A percentile compares a stretch with the other conserved stretches of the same genome.
Conservation (phyloP, 2,888 invertebrate genomes). For the Chrysina gloriosa region DNA sequence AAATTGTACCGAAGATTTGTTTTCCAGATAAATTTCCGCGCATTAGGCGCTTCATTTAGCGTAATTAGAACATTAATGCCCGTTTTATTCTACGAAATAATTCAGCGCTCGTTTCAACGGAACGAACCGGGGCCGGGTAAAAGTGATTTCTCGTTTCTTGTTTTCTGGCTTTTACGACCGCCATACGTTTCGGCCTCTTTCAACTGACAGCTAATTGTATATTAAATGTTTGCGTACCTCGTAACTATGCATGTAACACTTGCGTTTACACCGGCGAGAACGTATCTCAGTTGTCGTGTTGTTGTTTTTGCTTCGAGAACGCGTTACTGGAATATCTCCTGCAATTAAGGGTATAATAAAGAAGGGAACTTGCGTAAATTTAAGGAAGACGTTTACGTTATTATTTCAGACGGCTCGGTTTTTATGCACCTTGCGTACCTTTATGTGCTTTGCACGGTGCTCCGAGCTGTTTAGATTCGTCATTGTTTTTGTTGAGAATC, state of each 20-base stretch:
- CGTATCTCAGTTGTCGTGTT: not conserved
- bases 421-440: no score
- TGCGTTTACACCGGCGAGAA: not conserved
- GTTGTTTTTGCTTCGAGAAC: not conserved
- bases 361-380: conserved; percentile 1
- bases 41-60: conserved; percentile 31
- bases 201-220: conserved; percentile 24
- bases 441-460: no score
- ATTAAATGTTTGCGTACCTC: conserved; percentile 15
- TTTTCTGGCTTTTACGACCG: conserved; percentile 13
- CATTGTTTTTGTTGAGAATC: no score
- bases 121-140: not conserved
- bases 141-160: conserved; percentile 18
- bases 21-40: conserved; percentile 28
- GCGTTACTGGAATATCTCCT: not conserved
- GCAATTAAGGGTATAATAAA: not conserved
- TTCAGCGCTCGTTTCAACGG: conserved; percentile 13
- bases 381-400: not conserved
- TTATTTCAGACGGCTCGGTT: no score
- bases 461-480: no score
- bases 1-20: conserved; percentile 30
- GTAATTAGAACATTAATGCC: conserved; percentile 28
- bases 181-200: conserved; percentile 20
- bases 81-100: conserved; percentile 32
- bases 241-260: conserved; percentile 15